These are phyloP conservation scores for Aspiorhynchus laticeps DNA, from an alignment of 2,113 vertebrate genomes.

Conservation along the genomic window DNA sequence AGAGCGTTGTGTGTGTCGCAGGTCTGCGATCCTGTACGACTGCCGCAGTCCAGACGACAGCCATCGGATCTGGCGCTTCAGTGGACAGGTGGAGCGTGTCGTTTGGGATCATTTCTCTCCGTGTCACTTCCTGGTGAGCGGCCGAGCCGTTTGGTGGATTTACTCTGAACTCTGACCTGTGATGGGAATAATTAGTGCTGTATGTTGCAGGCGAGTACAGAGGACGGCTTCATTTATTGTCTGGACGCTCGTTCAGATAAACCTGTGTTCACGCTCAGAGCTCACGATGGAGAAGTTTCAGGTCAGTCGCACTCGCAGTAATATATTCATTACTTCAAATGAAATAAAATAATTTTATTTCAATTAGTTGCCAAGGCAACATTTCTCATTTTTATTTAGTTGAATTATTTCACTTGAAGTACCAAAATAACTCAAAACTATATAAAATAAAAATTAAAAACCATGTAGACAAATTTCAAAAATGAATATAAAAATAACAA, in stretches of 20 bases:
- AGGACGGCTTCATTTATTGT: constrained; percentile 96
- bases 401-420: too few relatives aligned
- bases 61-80: constrained; percentile 89
- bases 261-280: constrained; percentile 90
- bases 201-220: constrained; percentile 87
- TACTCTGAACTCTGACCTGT: not conserved
- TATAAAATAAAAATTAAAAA: too few relatives aligned
- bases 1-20: constrained; percentile 57
- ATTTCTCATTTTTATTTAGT: too few relatives aligned
- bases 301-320: constrained; percentile 70
- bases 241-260: constrained; percentile 94
- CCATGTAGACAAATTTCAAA: too few relatives aligned
- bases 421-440: too few relatives aligned
- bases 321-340: not conserved
- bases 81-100: constrained; percentile 92
- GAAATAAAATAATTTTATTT: too few relatives aligned
- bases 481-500: too few relatives aligned
- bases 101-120: constrained; percentile 95
- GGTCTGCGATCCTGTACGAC: constrained; percentile 89
- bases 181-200: not conserved
- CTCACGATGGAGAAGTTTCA: constrained; percentile 92
- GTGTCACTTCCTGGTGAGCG: constrained; percentile 88
- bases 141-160: not conserved
- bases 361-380: too few relatives aligned
- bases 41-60: constrained; percentile 88